A percentile compares a stretch with the other conserved stretches of the same genome.
Evolutionary conservation across 2,797 vertebrate genomes (phyloP).

Genomic region (Gobio occitaniae): DNA sequence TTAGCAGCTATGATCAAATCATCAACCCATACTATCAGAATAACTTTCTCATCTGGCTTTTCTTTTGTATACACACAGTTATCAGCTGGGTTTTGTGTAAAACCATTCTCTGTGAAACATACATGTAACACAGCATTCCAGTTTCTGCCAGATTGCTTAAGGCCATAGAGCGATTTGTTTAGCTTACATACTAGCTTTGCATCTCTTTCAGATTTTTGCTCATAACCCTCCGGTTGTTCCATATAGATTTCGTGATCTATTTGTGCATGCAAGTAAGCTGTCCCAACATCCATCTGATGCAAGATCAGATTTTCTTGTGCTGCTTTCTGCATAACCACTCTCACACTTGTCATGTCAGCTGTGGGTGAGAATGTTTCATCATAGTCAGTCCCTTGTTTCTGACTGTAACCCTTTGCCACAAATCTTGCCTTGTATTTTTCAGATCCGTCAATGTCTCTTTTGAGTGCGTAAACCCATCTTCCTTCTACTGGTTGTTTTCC

Average conservation of each 20-base stretch:
- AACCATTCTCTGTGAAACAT: no score
- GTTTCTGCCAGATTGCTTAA: no score
- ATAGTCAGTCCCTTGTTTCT: no score
- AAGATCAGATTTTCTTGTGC: no score
- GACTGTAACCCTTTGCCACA: no score
- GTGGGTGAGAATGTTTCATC: background rate
- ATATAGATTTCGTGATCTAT: background rate
- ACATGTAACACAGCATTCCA: no score
- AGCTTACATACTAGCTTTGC: no score
- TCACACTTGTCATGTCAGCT: background rate
- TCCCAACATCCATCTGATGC: no score
- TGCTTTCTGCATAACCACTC: no score
- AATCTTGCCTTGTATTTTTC: background rate
- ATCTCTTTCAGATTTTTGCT: background rate
- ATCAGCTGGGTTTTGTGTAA: no score
- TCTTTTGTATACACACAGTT: constrained; percentile 27
- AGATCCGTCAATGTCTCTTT: background rate
- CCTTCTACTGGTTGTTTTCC: background rate
- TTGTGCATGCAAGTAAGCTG: background rate
- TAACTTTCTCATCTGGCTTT: background rate
- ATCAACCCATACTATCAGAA: constrained; percentile 28
- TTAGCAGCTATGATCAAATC: constrained; percentile 9
- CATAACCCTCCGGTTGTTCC: background rate
- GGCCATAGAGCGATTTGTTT: no score
- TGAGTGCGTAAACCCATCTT: background rate